A percentile compares a stretch with the other conserved stretches of the same genome.
phyloP scores from a whole-genome alignment of 1,140 invertebrate genomes.

The Argopecten irradians region DNA sequence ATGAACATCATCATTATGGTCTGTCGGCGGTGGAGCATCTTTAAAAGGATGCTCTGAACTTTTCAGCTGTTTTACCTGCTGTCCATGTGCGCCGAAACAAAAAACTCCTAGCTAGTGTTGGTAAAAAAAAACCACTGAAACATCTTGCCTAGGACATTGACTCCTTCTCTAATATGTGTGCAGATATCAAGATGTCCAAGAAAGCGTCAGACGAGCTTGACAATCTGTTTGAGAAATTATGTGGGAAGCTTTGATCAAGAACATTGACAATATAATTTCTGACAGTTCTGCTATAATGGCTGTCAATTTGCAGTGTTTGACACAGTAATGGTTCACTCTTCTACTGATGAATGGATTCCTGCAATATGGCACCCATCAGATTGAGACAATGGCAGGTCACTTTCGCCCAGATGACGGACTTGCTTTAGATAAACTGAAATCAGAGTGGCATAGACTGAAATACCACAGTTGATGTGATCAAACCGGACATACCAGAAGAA shows the following conservation, averaged over 20 bases:
- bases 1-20: too few species aligned
- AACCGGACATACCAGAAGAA: conserved; percentile 28
- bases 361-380: not conserved
- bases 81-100: too few species aligned
- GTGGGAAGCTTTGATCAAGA: not conserved
- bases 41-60: too few species aligned
- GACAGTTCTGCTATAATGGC: not conserved
- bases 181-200: not conserved
- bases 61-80: too few species aligned
- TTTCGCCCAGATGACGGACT: not conserved
- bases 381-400: not conserved
- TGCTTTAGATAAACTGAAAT: not conserved
- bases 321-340: not conserved
- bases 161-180: conserved; percentile 30
- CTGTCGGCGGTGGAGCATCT: too few species aligned
- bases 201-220: not conserved
- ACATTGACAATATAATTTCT: not conserved
- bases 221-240: not conserved
- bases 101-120: too few species aligned
- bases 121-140: too few species aligned
- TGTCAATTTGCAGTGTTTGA: not conserved
- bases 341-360: not conserved
- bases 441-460: conserved; percentile 35
- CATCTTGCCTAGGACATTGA: conserved; percentile 23
- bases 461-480: conserved; percentile 30